These are phyloP conservation scores for Lottia scabra DNA, from an alignment of 2,888 invertebrate species.

Conservation along the genomic window DNA sequence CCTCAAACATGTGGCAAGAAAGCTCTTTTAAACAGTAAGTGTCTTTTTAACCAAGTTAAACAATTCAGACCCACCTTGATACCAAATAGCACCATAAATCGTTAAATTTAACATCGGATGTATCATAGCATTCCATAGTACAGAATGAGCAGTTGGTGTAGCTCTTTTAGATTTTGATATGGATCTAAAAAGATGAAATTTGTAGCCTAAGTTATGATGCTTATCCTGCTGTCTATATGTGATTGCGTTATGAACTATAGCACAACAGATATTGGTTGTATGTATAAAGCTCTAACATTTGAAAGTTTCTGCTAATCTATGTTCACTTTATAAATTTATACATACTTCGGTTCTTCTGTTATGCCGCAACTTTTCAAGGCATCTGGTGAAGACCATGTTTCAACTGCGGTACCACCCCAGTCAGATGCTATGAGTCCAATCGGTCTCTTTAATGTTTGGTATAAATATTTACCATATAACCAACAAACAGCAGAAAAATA, in stretches of 20 bases:
- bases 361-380: slow-evolving; percentile 33
- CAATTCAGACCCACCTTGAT: slow-evolving; percentile 50
- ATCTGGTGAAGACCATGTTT: slow-evolving; percentile 60
- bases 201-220: no score
- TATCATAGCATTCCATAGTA: slow-evolving; percentile 62
- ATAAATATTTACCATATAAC: slow-evolving; percentile 60
- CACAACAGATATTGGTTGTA: no score
- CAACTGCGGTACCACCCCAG: slow-evolving; percentile 57
- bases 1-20: no score
- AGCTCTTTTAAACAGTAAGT: no score
- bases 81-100: slow-evolving; percentile 59
- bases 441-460: slow-evolving; percentile 53
- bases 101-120: slow-evolving; percentile 54
- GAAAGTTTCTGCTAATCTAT: no score
- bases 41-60: no score
- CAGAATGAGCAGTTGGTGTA: neutral
- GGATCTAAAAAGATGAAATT: no score
- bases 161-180: neutral
- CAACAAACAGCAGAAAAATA: slow-evolving; percentile 64
- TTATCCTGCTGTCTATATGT: no score
- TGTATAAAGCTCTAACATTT: no score
- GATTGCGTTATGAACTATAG: no score
- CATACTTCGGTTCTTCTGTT: neutral
- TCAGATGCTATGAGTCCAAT: slow-evolving; percentile 52
- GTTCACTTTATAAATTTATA: no score